A percentile compares a stretch with the other conserved stretches of the same genome.
phyloP scores from a whole-genome alignment of 2,113 vertebrate species.

The Tursiops truncatus region DNA sequence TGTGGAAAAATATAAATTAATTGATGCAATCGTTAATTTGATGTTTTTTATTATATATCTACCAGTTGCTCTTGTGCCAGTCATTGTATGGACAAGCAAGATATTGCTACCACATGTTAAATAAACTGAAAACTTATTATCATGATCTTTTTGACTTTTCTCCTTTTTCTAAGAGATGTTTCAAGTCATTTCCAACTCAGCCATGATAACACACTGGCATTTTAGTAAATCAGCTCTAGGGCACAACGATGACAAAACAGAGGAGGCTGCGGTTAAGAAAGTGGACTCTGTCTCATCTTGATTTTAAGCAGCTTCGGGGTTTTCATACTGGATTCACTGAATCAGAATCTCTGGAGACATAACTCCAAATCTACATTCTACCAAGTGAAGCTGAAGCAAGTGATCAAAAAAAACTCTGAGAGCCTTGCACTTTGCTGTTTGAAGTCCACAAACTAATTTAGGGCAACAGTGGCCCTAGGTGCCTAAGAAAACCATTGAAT shows the following conservation, averaged over 20 bases:
- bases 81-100: not conserved
- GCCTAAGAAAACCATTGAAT: not conserved
- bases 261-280: not conserved
- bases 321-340: not conserved
- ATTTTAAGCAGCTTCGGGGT: not conserved
- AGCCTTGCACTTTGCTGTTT: not conserved
- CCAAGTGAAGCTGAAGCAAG: not conserved
- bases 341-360: not conserved
- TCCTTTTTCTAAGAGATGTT: not conserved
- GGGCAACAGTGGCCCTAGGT: too few species aligned
- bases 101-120: not conserved
- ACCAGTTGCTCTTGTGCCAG: not conserved
- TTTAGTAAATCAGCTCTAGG: not conserved
- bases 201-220: not conserved
- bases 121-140: not conserved
- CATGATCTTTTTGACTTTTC: not conserved
- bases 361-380: not conserved
- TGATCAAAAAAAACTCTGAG: not conserved
- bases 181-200: not conserved
- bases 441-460: not conserved
- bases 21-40: not conserved
- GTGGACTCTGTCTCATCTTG: not conserved
- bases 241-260: not conserved
- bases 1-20: not conserved
- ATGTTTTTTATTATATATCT: not conserved